Evolutionary conservation across 2,113 vertebrate genomes (phyloP).

Genomic region (Oreochromis tanganicae): DNA sequence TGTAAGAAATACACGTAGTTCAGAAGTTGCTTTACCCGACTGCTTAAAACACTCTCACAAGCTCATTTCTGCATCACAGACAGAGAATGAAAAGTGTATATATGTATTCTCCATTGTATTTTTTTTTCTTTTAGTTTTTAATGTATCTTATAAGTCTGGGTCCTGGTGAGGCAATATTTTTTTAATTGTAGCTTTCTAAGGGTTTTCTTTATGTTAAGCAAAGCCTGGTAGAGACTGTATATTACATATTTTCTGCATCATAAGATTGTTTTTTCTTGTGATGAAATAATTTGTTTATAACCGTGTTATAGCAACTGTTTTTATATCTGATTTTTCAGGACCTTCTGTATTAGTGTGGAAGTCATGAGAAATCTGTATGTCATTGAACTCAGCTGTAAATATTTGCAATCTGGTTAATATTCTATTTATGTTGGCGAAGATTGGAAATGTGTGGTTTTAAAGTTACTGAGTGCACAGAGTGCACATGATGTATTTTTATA

Average conservation of each 20-base stretch:
- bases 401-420: conserved; percentile 59
- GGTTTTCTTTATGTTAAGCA: neutral
- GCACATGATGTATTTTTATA: neutral
- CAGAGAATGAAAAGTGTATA: neutral
- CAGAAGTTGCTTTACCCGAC: neutral
- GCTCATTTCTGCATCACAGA: neutral
- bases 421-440: neutral
- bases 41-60: neutral
- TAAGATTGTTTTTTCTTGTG: neutral
- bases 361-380: neutral
- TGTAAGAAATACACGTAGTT: neutral
- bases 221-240: neutral
- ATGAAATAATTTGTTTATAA: neutral
- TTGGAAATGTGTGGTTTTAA: neutral
- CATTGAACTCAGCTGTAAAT: conserved; percentile 36
- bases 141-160: neutral
- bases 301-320: neutral
- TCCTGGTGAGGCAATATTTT: neutral
- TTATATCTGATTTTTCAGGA: neutral
- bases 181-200: neutral
- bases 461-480: neutral
- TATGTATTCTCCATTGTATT: neutral
- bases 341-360: neutral
- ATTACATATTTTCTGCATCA: neutral
- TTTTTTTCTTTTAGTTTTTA: neutral